These are phyloP conservation scores for Cacatua alba DNA, from an alignment of 2,113 vertebrate genomes.

Conservation along the genomic window DNA sequence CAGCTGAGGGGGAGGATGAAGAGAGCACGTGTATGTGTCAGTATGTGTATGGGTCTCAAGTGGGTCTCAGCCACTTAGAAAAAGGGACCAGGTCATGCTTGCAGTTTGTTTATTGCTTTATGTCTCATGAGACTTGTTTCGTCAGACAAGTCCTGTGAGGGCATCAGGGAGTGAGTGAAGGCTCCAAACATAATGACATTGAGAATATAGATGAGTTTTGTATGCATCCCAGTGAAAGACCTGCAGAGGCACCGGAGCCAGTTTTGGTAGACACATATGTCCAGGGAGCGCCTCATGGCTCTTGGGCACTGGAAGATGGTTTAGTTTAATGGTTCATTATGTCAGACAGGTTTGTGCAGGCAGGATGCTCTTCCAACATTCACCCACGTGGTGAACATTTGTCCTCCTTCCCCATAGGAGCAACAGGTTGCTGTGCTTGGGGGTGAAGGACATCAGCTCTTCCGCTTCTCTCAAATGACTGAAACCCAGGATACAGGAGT, in stretches of 20 bases:
- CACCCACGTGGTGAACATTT: not conserved
- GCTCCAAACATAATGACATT: not conserved
- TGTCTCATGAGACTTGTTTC: not conserved
- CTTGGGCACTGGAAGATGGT: not conserved
- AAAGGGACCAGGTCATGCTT: not conserved
- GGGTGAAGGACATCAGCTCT: not conserved
- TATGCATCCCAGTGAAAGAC: not conserved
- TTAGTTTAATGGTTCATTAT: not conserved
- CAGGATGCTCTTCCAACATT: not conserved
- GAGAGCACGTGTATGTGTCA: not conserved
- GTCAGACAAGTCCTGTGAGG: not conserved
- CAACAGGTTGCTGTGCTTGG: not conserved
- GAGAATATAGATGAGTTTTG: not conserved
- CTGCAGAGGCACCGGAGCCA: not conserved
- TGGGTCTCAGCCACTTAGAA: not conserved
- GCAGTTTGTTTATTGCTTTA: not conserved
- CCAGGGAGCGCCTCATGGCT: not conserved
- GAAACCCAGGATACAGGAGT: not conserved
- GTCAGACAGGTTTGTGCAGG: not conserved
- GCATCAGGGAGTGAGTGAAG: not conserved
- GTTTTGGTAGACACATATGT: not conserved
- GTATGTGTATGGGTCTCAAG: not conserved
- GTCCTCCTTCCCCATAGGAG: not conserved
- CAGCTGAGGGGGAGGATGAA: not conserved
- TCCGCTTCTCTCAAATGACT: not conserved